Evolutionary conservation across 2,113 vertebrate species (phyloP).

Genomic region (Hippolais icterina): DNA sequence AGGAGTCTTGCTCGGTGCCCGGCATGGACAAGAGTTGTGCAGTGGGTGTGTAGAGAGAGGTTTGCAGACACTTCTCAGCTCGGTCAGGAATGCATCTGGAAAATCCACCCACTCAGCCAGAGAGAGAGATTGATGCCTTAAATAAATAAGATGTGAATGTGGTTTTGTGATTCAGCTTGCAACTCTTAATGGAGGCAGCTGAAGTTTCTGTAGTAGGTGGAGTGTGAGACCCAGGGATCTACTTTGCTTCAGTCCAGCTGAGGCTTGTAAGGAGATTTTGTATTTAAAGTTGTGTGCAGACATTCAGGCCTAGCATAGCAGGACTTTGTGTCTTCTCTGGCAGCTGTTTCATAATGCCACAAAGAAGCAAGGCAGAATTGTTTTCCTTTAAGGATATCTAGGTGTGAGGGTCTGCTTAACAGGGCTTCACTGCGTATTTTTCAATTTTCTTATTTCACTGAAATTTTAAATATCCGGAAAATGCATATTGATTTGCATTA

Average conservation of each 20-base stretch:
- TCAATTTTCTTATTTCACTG: background rate
- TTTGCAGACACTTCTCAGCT: background rate
- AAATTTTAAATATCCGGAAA: background rate
- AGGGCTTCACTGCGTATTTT: background rate
- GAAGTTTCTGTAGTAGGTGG: background rate
- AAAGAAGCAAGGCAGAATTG: background rate
- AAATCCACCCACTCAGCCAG: background rate
- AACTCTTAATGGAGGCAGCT: background rate
- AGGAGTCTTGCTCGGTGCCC: background rate
- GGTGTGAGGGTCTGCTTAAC: background rate
- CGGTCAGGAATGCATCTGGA: background rate
- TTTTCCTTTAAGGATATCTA: background rate
- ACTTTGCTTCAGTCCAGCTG: background rate
- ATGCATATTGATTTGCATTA: background rate
- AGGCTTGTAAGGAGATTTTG: background rate
- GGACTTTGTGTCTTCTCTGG: background rate
- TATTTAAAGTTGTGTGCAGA: background rate
- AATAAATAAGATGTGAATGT: background rate
- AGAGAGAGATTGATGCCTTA: background rate
- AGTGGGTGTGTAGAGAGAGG: background rate
- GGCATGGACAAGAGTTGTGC: rapidly evolving
- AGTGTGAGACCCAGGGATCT: background rate
- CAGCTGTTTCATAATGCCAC: background rate
- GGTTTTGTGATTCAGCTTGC: background rate
- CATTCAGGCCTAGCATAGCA: background rate